Base-by-base conservation (phyloP, 2,888 invertebrate genomes). In the Andricus curvator region DNA sequence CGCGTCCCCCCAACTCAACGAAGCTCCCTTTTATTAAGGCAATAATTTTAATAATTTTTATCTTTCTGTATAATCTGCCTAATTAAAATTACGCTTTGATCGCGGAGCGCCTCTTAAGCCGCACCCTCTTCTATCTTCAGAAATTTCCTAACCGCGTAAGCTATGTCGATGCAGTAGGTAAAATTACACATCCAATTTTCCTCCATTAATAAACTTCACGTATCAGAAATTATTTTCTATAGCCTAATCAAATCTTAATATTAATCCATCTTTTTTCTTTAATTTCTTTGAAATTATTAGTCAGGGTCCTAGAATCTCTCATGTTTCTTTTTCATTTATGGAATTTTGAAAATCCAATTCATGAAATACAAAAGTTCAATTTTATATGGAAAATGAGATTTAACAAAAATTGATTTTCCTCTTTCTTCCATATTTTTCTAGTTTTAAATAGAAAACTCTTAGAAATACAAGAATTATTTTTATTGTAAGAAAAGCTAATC, bases 31-130 rank as follows among this genome's bases (percentile, higher is more conserved):
- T 92, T 91, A 92, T 92, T 92, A 92, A 90, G 90, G 92, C 91
- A 92, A 93, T 93, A 93, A 93, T 92, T 92, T 92, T 92, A 91
- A 92, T 92, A 92, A 92, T 92, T 93, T 92, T 92, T 92, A 93
- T 93, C 92, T 86, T 86, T 90, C 88, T 88, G 89, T 92, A 91
- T 92, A 91, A 93, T 92, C 92, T 91, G 90, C 88, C 91, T 92
- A 92, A 92, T 93, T 92, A 92, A 92, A 92, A 92, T 92, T 90
- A 91, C 88, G 90, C 92, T 92, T 92, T 91, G 92, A 92, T 92
- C 92, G 89, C 88, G 88, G 87, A 88, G 86, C 85, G 85, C 86
- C 86, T 86, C 88, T 88, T 82, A 85, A 84, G 81, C 86, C 85
- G 81, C 87, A 85, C 85, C 85, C 87, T 81, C 82, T 86, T 84